Evolutionary conservation across 2,797 vertebrate species (phyloP).

Genomic region (Prionace glauca): DNA sequence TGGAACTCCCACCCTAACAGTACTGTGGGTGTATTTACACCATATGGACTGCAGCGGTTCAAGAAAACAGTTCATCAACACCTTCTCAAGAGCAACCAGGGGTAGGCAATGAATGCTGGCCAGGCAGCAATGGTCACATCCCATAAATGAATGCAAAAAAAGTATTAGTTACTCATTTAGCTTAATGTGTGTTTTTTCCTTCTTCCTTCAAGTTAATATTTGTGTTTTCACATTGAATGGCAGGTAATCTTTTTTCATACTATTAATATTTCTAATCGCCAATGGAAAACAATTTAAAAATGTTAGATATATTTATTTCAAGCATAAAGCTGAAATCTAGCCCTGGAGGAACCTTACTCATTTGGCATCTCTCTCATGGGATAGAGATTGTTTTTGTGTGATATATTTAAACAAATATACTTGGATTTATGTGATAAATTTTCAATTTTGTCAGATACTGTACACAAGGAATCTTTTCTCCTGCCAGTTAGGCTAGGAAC

Average conservation of each 20-base stretch:
- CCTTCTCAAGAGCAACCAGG: no score
- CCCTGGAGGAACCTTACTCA: background rate
- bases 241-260: background rate
- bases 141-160: no score
- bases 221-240: background rate
- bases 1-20: no score
- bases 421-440: background rate
- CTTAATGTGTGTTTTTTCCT: background rate
- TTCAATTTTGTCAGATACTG: background rate
- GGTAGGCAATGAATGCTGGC: no score
- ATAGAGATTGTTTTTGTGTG: background rate
- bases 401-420: background rate
- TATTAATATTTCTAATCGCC: background rate
- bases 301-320: background rate
- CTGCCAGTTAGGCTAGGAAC: background rate
- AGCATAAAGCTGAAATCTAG: background rate
- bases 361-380: background rate
- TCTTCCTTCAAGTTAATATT: background rate
- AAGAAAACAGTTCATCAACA: no score
- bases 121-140: no score
- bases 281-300: background rate
- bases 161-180: background rate
- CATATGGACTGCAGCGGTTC: no score
- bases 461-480: background rate
- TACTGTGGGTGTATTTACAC: no score